phyloP scores from a whole-genome alignment of 2,797 vertebrate genomes.

The Meda fulgida region DNA sequence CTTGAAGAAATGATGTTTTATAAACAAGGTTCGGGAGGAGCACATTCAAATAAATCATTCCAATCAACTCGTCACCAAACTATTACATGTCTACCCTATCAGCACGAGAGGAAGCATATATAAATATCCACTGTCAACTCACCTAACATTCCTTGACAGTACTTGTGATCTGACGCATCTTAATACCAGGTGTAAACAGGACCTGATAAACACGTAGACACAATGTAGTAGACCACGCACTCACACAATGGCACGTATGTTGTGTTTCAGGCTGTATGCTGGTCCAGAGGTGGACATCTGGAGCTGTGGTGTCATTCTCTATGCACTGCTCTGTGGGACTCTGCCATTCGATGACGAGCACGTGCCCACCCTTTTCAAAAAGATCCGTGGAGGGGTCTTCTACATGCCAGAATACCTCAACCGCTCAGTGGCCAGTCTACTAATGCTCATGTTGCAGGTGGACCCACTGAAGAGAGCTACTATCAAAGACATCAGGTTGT shows the following conservation, averaged over 20 bases:
- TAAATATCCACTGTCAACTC: no score
- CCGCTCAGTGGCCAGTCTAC: slow-evolving; percentile 89
- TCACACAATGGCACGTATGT: not conserved
- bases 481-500: slow-evolving; percentile 96
- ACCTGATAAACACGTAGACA: not conserved
- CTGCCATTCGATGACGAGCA: slow-evolving; percentile 98
- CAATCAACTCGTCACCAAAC: no score
- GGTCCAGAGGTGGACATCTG: slow-evolving; percentile 99
- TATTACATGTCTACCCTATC: no score
- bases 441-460: slow-evolving; percentile 97
- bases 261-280: slow-evolving; percentile 87
- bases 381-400: slow-evolving; percentile 97
- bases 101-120: no score
- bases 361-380: slow-evolving; percentile 96
- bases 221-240: not conserved
- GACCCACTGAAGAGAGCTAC: slow-evolving; percentile 96
- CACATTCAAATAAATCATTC: no score
- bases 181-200: no score
- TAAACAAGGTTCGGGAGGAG: no score
- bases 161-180: no score
- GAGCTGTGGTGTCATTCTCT: slow-evolving; percentile 97
- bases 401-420: slow-evolving; percentile 98
- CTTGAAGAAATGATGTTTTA: no score
- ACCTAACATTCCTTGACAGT: no score
- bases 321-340: slow-evolving; percentile 95